phyloP scores from a whole-genome alignment of 2,113 vertebrate species.

The Nycticryphes semicollaris region DNA sequence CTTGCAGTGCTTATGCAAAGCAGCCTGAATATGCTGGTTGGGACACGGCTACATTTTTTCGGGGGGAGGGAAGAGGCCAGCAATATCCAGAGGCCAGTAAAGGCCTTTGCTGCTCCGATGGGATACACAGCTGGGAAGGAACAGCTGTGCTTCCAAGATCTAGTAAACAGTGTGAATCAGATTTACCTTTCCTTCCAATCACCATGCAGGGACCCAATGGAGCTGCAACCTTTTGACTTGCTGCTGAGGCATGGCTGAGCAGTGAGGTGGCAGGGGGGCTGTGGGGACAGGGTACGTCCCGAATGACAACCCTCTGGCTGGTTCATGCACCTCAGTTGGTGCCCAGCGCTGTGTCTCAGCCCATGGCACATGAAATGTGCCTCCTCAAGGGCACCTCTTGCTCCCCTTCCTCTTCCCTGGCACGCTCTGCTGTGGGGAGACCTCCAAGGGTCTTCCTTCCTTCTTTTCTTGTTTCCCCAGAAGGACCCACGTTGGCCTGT shows the following conservation, averaged over 20 bases:
- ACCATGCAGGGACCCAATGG: rapidly evolving
- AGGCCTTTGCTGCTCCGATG: not conserved
- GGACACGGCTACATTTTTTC: rapidly evolving
- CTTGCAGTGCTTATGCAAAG: not conserved
- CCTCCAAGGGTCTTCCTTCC: not conserved
- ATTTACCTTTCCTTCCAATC: not conserved
- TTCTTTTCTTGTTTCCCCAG: not conserved
- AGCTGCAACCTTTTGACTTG: not conserved
- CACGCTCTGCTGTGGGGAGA: not conserved
- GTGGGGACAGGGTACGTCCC: not conserved
- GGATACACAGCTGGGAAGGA: not conserved
- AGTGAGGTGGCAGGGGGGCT: not conserved
- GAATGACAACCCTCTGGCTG: not conserved
- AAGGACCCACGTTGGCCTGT: too few species aligned
- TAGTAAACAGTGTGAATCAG: rapidly evolving
- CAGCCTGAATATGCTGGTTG: rapidly evolving
- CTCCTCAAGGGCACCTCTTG: not conserved
- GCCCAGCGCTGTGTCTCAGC: not conserved
- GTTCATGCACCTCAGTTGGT: not conserved
- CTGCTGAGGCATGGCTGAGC: rapidly evolving
- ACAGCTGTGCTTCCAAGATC: not conserved
- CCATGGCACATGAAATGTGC: rapidly evolving
- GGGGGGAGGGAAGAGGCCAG: not conserved
- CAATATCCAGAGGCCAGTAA: rapidly evolving
- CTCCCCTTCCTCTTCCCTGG: not conserved